Base-by-base conservation (phyloP, 2,797 vertebrate genomes). In the Periparus ater region DNA sequence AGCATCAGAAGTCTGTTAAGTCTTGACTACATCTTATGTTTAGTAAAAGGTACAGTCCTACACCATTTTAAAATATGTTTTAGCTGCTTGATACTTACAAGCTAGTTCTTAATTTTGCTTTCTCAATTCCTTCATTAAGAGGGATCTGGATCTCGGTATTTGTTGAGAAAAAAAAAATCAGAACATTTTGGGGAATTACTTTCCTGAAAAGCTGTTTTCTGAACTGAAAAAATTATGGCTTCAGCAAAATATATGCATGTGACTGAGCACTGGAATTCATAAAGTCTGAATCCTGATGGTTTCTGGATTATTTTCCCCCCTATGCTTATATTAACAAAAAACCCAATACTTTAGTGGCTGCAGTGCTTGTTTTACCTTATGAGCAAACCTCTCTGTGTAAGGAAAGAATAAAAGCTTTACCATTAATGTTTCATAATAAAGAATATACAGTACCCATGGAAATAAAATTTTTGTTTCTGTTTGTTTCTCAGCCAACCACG, bases 401-500 rank as follows among this genome's bases (percentile, higher is more conserved):
- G 54, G 78, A 81, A 71, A 47, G 11, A 84, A 23, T 60, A 77
- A 87, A 91, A 77, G 9, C 27, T 58, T 85, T 86, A 47, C 25
- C 48, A 9, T 19, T 87, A 5, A 6, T 65, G 26, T 77, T 82
- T 62, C 42, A 65, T 34, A 61, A 15, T 42, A 44, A 47, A 34
- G 29, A 88, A 68, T 30, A 11, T 32, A 26, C 50, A 44, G 50
- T 23, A 40, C n/a, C 36, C 11, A 9, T 34, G 15, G 47, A 51
- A 48, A 44, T 88, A 67, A 42, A 36, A 18, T 45, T 38, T 79
- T 71, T 88, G 16, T 83, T 73, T 85, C 42, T 96, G 4, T 93
- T 96, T 87, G 61, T 62, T 97, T 81, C 92, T 61, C 83, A 99
- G 99, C 99, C 96, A 99, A 99, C 98, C 99, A 99, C 50, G 99